Conservation (phyloP, 2,113 vertebrate species). For the Salvator merianae region DNA sequence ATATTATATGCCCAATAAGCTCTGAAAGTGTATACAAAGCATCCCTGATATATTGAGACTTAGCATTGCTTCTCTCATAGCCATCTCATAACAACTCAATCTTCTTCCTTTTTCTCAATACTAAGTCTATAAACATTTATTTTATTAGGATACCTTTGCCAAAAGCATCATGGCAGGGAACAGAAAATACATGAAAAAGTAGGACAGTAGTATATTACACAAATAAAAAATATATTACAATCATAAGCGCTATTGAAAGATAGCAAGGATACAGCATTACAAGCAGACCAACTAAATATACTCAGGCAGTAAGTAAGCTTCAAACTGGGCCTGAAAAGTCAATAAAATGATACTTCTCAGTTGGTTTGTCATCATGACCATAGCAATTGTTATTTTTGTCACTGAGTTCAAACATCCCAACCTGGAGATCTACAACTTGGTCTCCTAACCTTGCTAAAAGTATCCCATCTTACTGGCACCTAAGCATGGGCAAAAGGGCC, state of each 20-base stretch:
- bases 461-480: not conserved
- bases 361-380: no score
- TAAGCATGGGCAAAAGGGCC: not conserved
- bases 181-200: not conserved
- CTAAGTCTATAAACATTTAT: not conserved
- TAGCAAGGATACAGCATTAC: not conserved
- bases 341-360: no score
- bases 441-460: not conserved
- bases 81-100: not conserved
- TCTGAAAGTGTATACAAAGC: not conserved
- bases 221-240: not conserved
- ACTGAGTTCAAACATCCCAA: no score
- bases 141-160: not conserved
- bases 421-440: not conserved
- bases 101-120: not conserved
- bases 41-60: not conserved
- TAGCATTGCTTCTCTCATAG: not conserved
- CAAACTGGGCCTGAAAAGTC: no score
- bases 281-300: not conserved
- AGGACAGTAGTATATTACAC: not conserved
- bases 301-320: no score
- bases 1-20: not conserved
- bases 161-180: not conserved
- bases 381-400: no score
- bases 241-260: not conserved